Conservation (phyloP, 2,797 vertebrate species). For the Onychomys torridus region DNA sequence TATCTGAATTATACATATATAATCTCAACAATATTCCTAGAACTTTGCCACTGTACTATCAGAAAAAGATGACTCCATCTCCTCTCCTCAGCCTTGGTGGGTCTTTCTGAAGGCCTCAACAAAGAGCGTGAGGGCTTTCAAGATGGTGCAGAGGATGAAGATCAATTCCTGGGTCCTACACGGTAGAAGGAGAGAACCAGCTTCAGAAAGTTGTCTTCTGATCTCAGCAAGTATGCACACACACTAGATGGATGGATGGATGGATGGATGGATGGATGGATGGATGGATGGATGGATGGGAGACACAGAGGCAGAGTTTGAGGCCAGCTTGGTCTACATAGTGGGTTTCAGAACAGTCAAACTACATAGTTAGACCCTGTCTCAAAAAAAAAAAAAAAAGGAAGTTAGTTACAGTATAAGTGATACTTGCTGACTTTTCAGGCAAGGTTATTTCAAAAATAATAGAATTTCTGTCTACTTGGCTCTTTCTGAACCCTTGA, state of each 20-base stretch:
- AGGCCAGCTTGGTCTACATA: not conserved
- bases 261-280: no score
- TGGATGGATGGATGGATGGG: not conserved
- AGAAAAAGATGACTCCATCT: not conserved
- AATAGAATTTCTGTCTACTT: not conserved
- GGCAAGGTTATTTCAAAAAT: not conserved
- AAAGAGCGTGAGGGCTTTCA: not conserved
- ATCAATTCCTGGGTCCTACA: not conserved
- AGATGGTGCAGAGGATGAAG: not conserved
- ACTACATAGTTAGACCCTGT: not conserved
- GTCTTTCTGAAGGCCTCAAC: not conserved
- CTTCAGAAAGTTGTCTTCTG: not conserved
- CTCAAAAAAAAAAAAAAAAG: no score
- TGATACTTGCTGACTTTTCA: not conserved
- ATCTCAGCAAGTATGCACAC: not conserved
- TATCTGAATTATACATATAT: no score
- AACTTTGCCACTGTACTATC: not conserved
- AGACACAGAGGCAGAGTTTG: not conserved
- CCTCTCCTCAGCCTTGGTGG: not conserved
- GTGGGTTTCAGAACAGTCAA: not conserved
- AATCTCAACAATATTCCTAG: conserved; percentile 27
- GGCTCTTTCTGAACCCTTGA: conserved; percentile 14
- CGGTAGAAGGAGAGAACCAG: no score
- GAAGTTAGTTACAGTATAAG: not conserved
- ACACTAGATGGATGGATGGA: not conserved